Percentiles rank a stretch among this genome's conserved stretches.
Conservation (phyloP, 2,113 vertebrate genomes). For the Procapra przewalskii region DNA sequence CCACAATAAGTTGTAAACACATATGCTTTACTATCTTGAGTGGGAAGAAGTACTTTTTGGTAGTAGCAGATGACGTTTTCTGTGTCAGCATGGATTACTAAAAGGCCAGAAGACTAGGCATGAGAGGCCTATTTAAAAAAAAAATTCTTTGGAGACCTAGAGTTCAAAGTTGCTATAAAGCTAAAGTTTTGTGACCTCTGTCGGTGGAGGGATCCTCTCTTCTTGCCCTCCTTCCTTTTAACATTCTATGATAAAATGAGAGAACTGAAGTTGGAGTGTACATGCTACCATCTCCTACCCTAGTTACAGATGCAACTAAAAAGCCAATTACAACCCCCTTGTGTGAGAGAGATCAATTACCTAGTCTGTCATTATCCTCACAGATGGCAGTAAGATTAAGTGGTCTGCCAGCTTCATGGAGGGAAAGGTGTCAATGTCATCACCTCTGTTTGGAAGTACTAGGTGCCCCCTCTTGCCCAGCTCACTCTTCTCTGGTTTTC, state of each 20-base stretch:
- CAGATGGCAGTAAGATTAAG: neutral
- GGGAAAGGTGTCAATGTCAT: neutral
- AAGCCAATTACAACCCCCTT: neutral
- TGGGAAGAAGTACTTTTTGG: neutral
- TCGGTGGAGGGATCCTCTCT: neutral
- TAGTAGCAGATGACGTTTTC: neutral
- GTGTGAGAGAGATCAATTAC: neutral
- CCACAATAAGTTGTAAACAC: neutral
- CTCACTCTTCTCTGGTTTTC: neutral
- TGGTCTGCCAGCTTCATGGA: neutral
- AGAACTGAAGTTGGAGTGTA: neutral
- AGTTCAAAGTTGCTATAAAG: neutral
- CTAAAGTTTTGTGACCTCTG: neutral
- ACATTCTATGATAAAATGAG: neutral
- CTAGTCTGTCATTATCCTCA: neutral
- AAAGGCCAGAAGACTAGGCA: neutral
- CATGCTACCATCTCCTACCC: neutral
- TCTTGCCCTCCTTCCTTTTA: neutral
- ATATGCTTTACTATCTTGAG: neutral
- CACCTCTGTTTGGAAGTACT: neutral
- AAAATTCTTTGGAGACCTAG: neutral
- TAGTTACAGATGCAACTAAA: neutral
- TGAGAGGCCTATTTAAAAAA: neutral
- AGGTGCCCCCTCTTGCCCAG: neutral
- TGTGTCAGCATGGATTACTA: neutral